Percentiles rank a stretch among this genome's conserved stretches.
Evolutionary conservation across 2,113 vertebrate species (phyloP).

Genomic region (Triplophysa tibetana): DNA sequence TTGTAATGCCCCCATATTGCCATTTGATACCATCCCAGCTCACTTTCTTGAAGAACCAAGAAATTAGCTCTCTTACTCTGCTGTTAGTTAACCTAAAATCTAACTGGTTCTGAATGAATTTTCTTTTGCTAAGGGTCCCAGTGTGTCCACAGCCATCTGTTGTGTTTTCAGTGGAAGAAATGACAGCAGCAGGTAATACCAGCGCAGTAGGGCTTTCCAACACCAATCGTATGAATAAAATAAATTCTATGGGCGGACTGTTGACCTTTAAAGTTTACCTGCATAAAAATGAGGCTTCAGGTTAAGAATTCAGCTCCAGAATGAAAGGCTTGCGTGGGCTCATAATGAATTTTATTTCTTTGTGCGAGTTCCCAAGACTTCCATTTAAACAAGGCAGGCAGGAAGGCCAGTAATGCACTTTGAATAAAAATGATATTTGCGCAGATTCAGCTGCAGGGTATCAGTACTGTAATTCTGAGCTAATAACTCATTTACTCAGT

Average conservation of each 20-base stretch:
- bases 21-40: not conserved
- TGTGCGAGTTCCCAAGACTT: conserved; percentile 2
- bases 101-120: conserved; percentile 9
- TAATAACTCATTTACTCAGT: conserved; percentile 49
- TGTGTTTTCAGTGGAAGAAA: not conserved
- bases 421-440: conserved; percentile 39
- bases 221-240: conserved; percentile 5
- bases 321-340: not conserved
- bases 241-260: not conserved
- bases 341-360: conserved; percentile 21
- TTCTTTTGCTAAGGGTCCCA: not conserved
- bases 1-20: not conserved
- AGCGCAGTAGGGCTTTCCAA: conserved; percentile 13
- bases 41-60: too few species aligned
- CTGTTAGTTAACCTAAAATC: not conserved
- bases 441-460: not conserved
- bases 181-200: not conserved
- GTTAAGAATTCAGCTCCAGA: conserved; percentile 3
- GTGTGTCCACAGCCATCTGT: conserved; percentile 23
- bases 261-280: conserved; percentile 39
- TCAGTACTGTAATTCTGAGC: conserved; percentile 37
- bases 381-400: conserved; percentile 11
- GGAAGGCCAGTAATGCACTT: conserved; percentile 19
- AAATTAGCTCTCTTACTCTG: not conserved
- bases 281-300: conserved; percentile 20